phyloP scores from a whole-genome alignment of 2,888 invertebrate species.

The Drosophila putrida region DNA sequence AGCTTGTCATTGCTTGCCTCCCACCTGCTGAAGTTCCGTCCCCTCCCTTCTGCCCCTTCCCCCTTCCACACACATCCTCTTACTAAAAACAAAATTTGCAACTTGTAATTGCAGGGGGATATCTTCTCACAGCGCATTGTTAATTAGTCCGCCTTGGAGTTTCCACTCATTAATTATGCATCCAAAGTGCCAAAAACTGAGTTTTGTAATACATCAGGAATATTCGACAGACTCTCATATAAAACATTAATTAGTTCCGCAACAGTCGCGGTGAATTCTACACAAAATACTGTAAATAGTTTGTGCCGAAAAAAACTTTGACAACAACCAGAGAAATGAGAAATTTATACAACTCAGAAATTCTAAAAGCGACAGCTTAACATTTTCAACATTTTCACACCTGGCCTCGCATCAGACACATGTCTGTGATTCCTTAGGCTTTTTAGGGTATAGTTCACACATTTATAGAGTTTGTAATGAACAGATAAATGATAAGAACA shows the following conservation, averaged over 20 bases:
- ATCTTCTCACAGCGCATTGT: conserved; percentile 39
- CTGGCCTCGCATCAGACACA: conserved; percentile 33
- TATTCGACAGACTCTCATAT: conserved; percentile 8
- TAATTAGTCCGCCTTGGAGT: conserved; percentile 60
- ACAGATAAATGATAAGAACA: no score
- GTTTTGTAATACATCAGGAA: conserved; percentile 50
- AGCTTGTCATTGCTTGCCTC: conserved; percentile 18
- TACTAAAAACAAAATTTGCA: conserved; percentile 35
- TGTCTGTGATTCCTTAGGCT: conserved; percentile 10
- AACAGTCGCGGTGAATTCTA: conserved; percentile 31
- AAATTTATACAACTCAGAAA: conserved; percentile 11
- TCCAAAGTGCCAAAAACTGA: conserved; percentile 36
- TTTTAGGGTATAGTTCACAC: not conserved
- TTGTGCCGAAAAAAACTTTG: conserved; percentile 3
- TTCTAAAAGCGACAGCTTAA: conserved; percentile 9
- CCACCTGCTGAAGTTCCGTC: not conserved
- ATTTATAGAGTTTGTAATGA: not conserved
- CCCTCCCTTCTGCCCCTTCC: not conserved
- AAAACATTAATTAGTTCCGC: conserved; percentile 71
- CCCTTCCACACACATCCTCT: not conserved
- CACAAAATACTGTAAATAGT: conserved; percentile 25
- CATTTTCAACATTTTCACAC: conserved; percentile 46
- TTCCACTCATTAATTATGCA: conserved; percentile 60
- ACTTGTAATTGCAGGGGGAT: conserved; percentile 45
- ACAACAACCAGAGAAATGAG: not conserved